Conservation (phyloP, 2,888 invertebrate genomes). For the Nipponacmea schrenckii region DNA sequence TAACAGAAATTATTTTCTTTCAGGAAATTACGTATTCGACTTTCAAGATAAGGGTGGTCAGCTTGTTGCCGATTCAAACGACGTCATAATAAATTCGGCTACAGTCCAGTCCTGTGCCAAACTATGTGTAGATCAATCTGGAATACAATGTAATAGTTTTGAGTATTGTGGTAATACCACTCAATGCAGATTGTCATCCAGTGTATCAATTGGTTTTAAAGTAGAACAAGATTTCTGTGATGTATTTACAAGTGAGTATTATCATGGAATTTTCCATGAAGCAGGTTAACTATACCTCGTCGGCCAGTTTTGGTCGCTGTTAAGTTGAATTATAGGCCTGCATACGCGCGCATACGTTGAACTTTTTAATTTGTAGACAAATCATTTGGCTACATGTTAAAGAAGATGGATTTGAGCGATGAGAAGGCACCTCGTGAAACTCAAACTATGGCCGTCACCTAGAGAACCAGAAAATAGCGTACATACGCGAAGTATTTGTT, state of each 20-base stretch:
- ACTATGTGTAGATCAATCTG: slow-evolving; percentile 36
- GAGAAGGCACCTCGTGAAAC: no score
- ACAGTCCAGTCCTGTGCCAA: slow-evolving; percentile 40
- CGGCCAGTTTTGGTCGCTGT: no score
- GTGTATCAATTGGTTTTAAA: slow-evolving; percentile 14
- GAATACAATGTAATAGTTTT: slow-evolving; percentile 33
- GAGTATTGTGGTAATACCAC: slow-evolving; percentile 38
- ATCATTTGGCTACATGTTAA: no score
- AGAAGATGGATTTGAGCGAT: no score
- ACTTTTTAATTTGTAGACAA: no score
- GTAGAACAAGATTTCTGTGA: slow-evolving; percentile 25
- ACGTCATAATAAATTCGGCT: slow-evolving; percentile 27
- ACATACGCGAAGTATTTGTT: no score
- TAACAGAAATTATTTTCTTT: slow-evolving; percentile 1
- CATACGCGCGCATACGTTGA: no score
- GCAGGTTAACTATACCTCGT: no score
- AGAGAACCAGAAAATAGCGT: no score
- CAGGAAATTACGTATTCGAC: slow-evolving; percentile 42
- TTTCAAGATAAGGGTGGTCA: slow-evolving; percentile 27
- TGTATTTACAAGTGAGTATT: slow-evolving; percentile 35
- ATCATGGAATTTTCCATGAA: no score
- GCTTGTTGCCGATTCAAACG: slow-evolving; percentile 27
- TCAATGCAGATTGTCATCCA: slow-evolving; percentile 32
- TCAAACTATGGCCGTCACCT: no score
- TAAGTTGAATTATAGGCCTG: no score